A percentile compares a stretch with the other conserved stretches of the same genome.
phyloP scores from a whole-genome alignment of 2,797 vertebrate species.

The Cercopithecus neglectus region DNA sequence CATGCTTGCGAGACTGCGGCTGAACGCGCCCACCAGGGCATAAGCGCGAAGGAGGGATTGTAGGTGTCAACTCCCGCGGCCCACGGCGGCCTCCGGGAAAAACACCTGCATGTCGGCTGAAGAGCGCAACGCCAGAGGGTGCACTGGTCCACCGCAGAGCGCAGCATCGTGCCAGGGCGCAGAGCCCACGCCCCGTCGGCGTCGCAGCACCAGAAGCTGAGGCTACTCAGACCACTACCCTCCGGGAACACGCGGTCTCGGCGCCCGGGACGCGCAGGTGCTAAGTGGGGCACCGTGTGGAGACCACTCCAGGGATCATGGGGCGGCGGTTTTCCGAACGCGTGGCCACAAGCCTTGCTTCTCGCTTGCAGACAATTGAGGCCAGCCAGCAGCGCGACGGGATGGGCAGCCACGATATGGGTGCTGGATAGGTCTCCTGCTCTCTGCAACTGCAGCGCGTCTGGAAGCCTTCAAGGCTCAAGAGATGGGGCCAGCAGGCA shows the following conservation, averaged over 20 bases:
- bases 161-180: accelerated
- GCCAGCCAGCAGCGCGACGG: conserved; percentile 83
- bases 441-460: conserved; percentile 81
- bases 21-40: conserved; percentile 63
- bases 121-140: neutral
- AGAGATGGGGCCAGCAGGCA: conserved; percentile 37
- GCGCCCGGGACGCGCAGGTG: neutral
- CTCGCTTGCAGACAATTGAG: conserved; percentile 82
- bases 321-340: conserved; percentile 84
- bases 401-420: conserved; percentile 73
- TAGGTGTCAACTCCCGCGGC: neutral
- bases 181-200: accelerated
- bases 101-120: conserved; percentile 79
- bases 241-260: conserved; percentile 78
- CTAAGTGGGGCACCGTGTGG: neutral
- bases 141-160: neutral
- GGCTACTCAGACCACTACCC: conserved; percentile 80
- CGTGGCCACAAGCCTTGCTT: conserved; percentile 82
- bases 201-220: conserved; percentile 80
- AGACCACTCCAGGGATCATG: conserved; percentile 80
- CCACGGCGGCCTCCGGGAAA: conserved; percentile 70
- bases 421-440: conserved; percentile 66
- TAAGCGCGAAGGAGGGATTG: conserved; percentile 80
- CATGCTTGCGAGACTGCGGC: neutral
- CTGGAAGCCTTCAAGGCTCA: conserved; percentile 80